Evolutionary conservation across 2,888 invertebrate genomes (phyloP).

Genomic region (Eristalis arbustorum): DNA sequence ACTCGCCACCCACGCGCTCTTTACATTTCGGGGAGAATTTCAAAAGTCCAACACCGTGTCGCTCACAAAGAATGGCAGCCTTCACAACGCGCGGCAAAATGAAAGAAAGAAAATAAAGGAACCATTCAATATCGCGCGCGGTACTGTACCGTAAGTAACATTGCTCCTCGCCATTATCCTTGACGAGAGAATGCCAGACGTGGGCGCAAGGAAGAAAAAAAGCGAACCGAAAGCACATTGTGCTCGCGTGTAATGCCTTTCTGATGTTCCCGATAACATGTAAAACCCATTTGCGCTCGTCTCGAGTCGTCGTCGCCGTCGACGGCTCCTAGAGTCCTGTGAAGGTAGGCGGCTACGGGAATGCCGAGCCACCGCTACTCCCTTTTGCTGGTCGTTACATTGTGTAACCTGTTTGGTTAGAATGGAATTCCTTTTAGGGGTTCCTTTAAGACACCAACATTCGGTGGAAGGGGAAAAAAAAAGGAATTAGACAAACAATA

Average conservation of each 20-base stretch:
- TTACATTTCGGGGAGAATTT: not conserved
- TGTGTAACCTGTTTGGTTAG: conserved; percentile 31
- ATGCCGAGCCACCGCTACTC: not conserved
- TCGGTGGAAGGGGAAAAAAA: not conserved
- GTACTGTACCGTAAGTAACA: conserved; percentile 36
- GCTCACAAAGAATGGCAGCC: not conserved
- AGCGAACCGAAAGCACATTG: conserved; percentile 27
- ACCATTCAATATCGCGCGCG: conserved; percentile 22
- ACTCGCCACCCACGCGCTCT: not conserved
- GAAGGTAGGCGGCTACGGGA: not conserved
- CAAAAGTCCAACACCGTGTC: conserved; percentile 14
- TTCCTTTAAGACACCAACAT: conserved; percentile 37
- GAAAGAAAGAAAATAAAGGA: conserved; percentile 31
- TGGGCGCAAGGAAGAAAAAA: not conserved
- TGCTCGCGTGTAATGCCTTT: conserved; percentile 57
- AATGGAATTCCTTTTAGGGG: conserved; percentile 55
- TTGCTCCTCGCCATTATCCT: conserved; percentile 42
- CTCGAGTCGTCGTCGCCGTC: not conserved
- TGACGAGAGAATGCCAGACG: conserved; percentile 3
- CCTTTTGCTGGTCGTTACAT: conserved; percentile 7
- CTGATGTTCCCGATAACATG: conserved; percentile 58
- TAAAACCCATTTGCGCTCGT: conserved; percentile 48
- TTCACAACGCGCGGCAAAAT: not conserved
- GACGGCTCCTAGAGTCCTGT: not conserved
- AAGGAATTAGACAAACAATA: conserved; percentile 47